Conservation (phyloP, 2,113 vertebrate genomes). For the Centrocercus urophasianus region DNA sequence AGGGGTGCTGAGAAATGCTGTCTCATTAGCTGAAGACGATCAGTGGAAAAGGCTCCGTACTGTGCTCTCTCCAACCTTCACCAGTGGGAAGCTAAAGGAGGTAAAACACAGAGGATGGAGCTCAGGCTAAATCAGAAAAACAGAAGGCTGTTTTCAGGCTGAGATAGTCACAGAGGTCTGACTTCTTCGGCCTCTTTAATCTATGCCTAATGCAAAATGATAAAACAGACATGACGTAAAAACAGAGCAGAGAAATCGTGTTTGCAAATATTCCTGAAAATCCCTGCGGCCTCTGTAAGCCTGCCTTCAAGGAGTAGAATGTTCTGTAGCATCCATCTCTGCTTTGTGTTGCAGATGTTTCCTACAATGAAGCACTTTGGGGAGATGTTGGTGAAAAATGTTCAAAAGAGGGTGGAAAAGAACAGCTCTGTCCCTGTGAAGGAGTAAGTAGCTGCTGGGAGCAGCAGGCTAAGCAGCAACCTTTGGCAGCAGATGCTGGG, state of each 20-base stretch:
- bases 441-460: conserved; percentile 77
- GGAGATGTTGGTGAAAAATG: conserved; percentile 67
- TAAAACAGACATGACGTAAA: background rate
- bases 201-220: background rate
- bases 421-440: conserved; percentile 70
- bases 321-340: background rate
- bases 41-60: conserved; percentile 84
- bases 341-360: conserved; percentile 82
- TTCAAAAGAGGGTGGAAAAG: conserved; percentile 61
- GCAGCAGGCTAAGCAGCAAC: background rate
- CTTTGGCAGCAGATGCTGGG: background rate
- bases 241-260: background rate
- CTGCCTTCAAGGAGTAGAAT: background rate
- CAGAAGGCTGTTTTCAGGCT: background rate
- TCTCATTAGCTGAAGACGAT: conserved; percentile 78
- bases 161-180: background rate
- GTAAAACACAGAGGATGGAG: conserved; percentile 48
- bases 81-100: conserved; percentile 87
- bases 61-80: conserved; percentile 85
- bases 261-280: conserved; percentile 24
- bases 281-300: background rate
- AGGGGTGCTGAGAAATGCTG: conserved; percentile 41
- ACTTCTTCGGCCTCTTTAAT: background rate
- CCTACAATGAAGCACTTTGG: conserved; percentile 81
- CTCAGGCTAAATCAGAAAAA: background rate